These are phyloP conservation scores for Ridgeia piscesae DNA, from an alignment of 1,140 invertebrate species.

Conservation along the genomic window DNA sequence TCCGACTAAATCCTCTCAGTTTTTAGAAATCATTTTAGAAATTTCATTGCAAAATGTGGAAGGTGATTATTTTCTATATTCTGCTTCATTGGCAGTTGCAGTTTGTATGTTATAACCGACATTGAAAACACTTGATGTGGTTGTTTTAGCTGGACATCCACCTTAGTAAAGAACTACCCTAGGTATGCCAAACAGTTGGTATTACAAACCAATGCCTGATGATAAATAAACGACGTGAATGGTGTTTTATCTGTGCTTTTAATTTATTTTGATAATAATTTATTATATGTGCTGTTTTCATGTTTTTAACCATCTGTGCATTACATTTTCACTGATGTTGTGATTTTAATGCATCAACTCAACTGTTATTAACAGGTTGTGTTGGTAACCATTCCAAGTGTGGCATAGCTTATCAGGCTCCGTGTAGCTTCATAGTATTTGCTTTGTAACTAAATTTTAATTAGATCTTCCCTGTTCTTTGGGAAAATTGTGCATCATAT, in stretches of 20 bases:
- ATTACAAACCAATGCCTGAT: too few species aligned
- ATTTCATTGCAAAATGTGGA: not conserved
- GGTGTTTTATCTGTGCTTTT: not conserved
- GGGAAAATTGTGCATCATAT: not conserved
- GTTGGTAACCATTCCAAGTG: not conserved
- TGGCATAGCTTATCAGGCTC: not conserved
- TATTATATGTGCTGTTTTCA: not conserved
- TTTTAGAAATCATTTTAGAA: not conserved
- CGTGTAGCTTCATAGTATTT: not conserved
- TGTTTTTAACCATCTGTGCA: too few species aligned
- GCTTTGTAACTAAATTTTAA: not conserved
- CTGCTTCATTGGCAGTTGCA: not conserved
- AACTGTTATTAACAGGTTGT: not conserved
- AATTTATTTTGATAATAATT: not conserved
- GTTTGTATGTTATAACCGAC: not conserved
- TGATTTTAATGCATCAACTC: not conserved
- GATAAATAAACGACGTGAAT: not conserved
- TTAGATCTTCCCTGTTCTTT: not conserved
- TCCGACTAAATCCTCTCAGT: not conserved
- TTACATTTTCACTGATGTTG: not conserved
- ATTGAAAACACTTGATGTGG: not conserved
- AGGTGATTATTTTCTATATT: too few species aligned
- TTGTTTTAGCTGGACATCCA: too few species aligned
- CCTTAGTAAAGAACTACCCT: too few species aligned
- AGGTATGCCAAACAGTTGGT: too few species aligned